Conservation (phyloP, 1,140 invertebrate species). For the Phymastichus coffea region DNA sequence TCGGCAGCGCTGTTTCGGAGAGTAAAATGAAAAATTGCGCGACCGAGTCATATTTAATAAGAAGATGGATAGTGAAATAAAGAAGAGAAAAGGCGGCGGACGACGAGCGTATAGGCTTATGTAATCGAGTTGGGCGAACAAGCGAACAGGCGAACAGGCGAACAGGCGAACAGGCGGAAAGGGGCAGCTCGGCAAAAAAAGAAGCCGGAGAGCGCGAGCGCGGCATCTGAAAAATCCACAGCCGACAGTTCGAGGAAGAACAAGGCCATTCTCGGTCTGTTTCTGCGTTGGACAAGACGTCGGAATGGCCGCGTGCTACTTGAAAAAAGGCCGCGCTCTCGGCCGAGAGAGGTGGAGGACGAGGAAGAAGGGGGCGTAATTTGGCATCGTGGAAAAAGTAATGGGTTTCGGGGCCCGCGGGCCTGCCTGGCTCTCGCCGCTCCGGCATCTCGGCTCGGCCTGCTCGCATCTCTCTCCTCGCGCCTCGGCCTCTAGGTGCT, state of each 20-base stretch:
- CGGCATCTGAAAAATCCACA: too few species aligned
- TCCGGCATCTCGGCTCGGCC: conserved; percentile 16
- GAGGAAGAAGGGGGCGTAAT: conserved; percentile 25
- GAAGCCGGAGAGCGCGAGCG: neutral
- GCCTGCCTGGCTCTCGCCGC: neutral
- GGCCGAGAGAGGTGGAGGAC: neutral
- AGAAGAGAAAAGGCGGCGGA: too few species aligned
- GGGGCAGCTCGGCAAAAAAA: neutral
- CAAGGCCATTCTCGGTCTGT: conserved; percentile 20
- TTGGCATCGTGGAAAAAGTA: conserved; percentile 31
- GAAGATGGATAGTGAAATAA: too few species aligned
- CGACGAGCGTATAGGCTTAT: too few species aligned
- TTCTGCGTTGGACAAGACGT: conserved; percentile 18
- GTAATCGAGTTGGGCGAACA: too few species aligned
- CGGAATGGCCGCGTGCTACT: conserved; percentile 16
- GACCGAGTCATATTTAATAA: too few species aligned
- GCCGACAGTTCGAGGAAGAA: conserved; percentile 10
- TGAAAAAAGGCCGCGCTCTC: conserved; percentile 11
- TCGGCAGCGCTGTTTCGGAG: too few species aligned
- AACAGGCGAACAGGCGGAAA: neutral
- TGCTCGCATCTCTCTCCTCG: neutral
- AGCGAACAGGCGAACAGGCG: too few species aligned
- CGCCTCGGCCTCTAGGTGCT: conserved; percentile 21
- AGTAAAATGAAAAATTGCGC: too few species aligned
- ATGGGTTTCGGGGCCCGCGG: conserved; percentile 22